Evolutionary conservation across 64 coral and sea anemone species (phyloP).

Genomic region (Dendrophyllia cribrosa): DNA sequence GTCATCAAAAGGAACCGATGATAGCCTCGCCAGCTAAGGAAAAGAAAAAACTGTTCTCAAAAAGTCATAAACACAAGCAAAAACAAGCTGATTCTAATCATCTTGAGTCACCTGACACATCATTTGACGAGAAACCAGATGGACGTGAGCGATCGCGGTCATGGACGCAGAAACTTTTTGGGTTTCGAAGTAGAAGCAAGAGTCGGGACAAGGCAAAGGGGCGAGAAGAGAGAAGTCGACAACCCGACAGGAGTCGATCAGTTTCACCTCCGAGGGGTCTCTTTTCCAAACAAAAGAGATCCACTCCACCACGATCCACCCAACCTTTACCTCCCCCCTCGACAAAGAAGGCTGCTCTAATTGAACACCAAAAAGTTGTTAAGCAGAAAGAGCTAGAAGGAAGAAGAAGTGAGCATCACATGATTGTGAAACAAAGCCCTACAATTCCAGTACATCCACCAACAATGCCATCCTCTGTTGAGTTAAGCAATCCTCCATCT

Average conservation of each 20-base stretch:
- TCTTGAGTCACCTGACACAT: slow-evolving; percentile 13
- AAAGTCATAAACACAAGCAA: slow-evolving; percentile 14
- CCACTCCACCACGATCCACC: not conserved
- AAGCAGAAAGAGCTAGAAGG: not conserved
- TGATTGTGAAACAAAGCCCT: not conserved
- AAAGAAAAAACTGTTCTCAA: slow-evolving; percentile 45
- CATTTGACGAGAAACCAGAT: not conserved
- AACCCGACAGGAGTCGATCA: slow-evolving; percentile 26
- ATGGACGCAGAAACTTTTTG: slow-evolving; percentile 81
- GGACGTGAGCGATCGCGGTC: slow-evolving; percentile 68
- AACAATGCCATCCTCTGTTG: not conserved
- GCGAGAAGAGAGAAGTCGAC: not conserved
- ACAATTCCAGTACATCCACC: not conserved
- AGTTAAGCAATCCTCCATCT: not conserved
- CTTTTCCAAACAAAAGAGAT: not conserved
- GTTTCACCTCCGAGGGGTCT: slow-evolving; percentile 25
- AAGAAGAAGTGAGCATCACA: not conserved
- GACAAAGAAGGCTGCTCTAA: slow-evolving; percentile 11
- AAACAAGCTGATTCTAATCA: slow-evolving; percentile 14
- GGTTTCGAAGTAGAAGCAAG: slow-evolving; percentile 63
- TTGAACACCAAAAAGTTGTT: not conserved
- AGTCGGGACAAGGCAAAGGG: slow-evolving; percentile 48
- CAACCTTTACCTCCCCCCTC: slow-evolving; percentile 7
- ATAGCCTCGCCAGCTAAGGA: slow-evolving; percentile 5
- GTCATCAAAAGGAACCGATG: slow-evolving; percentile 4